Evolutionary conservation across 2,888 invertebrate genomes (phyloP), one percentile per base, ranked within the genome.

Genomic region (Colostygia pectinataria): DNA sequence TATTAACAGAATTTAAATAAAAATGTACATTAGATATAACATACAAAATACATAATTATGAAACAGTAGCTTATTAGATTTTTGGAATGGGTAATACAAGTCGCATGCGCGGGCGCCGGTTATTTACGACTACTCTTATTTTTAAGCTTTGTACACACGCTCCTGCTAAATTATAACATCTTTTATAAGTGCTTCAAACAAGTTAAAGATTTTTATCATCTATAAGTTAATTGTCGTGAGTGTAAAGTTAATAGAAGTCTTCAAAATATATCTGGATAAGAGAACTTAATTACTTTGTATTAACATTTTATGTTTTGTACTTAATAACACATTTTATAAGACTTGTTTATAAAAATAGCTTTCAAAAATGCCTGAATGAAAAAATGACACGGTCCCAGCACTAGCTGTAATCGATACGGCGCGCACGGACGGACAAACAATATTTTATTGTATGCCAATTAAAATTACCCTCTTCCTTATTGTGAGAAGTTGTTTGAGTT

Each of bases 391-490:
- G 4, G 13, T 42, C 46, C 46, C 46, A 46, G 9, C 52, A 32
- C 52, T 52, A 52, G 51, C 59, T 66, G 79, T 75, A 80, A 81
- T 71, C 80, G 78, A 80, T 80, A 80, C 75, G 62, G 63, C 61
- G 53, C 51, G 52, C 52, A 59, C 68, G 67, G 63, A 71, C 73
- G 66, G 62, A 74, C 78, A 62, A 67, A 72, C 77, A 75, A 83
- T 82, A 85, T 83, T 85, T 84, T 83, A 85, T 83, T 83, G 82
- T 79, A 70, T 74, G 83, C 85, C 87, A 88, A 87, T 88, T 88
- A 87, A 85, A 85, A 79, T 81, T 73, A 81, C 77, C 77, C 74
- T 63, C 75, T 78, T 76, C 71, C 79, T 77, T 74, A 50, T 57
- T 55, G 55, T 46, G 46, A 46, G 50, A 51, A 51, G 46, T 52